phyloP scores from a whole-genome alignment of 2,113 vertebrate genomes.

The Nothocercus nigrocapillus region DNA sequence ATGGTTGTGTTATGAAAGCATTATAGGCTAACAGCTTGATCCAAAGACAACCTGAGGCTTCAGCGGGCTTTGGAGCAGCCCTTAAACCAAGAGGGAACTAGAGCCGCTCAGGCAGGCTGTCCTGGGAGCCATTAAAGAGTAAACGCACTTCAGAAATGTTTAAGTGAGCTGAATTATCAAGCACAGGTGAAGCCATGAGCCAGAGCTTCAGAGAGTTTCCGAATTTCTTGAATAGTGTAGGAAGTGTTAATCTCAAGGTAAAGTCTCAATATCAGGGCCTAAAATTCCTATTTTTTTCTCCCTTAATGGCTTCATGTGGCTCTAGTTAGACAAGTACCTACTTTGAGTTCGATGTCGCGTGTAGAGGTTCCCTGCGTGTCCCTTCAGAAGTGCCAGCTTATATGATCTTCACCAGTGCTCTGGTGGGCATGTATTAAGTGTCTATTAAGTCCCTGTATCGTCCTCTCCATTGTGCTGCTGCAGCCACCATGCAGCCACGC shows the following conservation, averaged over 20 bases:
- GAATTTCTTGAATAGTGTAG: background rate
- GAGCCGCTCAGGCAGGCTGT: background rate
- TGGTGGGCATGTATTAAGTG: background rate
- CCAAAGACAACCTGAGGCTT: conserved; percentile 37
- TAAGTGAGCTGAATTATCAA: background rate
- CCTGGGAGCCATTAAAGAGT: background rate
- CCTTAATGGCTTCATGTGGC: background rate
- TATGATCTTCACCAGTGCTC: background rate
- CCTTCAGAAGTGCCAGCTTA: background rate
- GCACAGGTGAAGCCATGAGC: background rate
- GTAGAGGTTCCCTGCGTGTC: background rate
- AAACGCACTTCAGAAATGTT: background rate
- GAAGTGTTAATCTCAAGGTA: conserved; percentile 21
- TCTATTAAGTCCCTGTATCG: background rate
- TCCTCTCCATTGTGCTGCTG: background rate
- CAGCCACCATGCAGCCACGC: background rate
- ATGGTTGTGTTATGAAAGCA: conserved; percentile 30
- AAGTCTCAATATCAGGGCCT: background rate
- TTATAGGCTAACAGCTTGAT: background rate
- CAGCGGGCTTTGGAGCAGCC: conserved; percentile 37
- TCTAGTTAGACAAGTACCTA: background rate
- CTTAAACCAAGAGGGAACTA: conserved; percentile 8
- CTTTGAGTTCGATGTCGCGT: background rate
- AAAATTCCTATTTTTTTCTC: background rate
- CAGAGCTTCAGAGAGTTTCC: conserved; percentile 5